phyloP scores from a whole-genome alignment of 92 coral and sea anemone genomes.

The Porites cylindrica region DNA sequence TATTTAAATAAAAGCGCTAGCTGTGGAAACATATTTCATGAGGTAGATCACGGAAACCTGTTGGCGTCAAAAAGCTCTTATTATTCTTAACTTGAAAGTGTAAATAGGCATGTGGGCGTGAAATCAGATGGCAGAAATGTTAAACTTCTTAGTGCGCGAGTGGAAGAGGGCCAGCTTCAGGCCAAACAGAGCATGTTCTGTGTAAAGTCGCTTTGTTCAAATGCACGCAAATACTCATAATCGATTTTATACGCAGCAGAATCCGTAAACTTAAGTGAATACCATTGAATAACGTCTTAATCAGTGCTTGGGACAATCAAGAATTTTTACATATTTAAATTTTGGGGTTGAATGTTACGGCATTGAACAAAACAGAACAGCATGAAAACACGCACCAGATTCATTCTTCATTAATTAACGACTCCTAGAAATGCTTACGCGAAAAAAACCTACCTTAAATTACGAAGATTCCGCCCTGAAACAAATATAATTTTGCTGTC shows the following conservation, averaged over 20 bases:
- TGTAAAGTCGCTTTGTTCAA: neutral
- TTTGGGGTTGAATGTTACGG: neutral
- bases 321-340: neutral
- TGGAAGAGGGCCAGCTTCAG: neutral
- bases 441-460: conserved; percentile 14
- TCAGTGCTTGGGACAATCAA: neutral
- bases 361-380: conserved; percentile 2
- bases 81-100: neutral
- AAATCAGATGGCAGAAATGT: neutral
- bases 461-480: neutral
- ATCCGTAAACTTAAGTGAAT: neutral
- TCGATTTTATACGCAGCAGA: neutral
- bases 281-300: neutral
- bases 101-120: neutral
- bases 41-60: conserved; percentile 3
- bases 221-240: neutral
- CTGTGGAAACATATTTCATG: conserved; percentile 2
- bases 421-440: neutral
- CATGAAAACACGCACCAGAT: neutral
- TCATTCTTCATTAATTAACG: neutral
- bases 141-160: neutral
- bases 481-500: neutral
- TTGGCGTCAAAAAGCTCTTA: neutral
- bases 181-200: too few species aligned
- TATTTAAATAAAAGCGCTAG: too few species aligned